These are phyloP conservation scores for Pogonophryne albipinna DNA, from an alignment of 2,797 vertebrate genomes.

Conservation along the genomic window DNA sequence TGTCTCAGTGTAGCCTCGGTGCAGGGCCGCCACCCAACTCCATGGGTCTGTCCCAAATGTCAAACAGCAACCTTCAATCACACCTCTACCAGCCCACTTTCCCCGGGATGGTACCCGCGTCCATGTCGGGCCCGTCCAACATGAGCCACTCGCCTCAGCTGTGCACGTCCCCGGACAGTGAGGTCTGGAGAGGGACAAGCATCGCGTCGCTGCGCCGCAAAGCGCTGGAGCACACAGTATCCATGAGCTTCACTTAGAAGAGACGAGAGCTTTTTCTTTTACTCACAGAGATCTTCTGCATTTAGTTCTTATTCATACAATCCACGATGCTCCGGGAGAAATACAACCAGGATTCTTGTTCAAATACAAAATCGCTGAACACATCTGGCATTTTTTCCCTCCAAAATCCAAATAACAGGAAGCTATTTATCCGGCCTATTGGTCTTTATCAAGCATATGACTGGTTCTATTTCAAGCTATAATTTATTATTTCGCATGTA, in stretches of 20 bases:
- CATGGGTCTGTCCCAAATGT: slow-evolving; percentile 95
- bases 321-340: slow-evolving; percentile 37
- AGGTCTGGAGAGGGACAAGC: slow-evolving; percentile 98
- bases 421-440: slow-evolving; percentile 27
- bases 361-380: slow-evolving; percentile 17
- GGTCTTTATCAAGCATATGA: slow-evolving; percentile 31
- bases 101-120: slow-evolving; percentile 93
- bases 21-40: slow-evolving; percentile 93
- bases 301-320: slow-evolving; percentile 43
- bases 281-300: slow-evolving; percentile 58
- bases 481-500: slow-evolving; percentile 71
- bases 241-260: slow-evolving; percentile 97
- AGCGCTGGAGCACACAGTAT: slow-evolving; percentile 99
- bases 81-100: slow-evolving; percentile 98
- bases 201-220: slow-evolving; percentile 97
- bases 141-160: slow-evolving; percentile 95
- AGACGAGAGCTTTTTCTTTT: slow-evolving; percentile 75
- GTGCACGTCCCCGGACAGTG: slow-evolving; percentile 97
- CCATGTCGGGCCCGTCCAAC: slow-evolving; percentile 92
- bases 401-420: slow-evolving; percentile 26
- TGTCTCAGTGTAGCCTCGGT: slow-evolving; percentile 96
- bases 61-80: slow-evolving; percentile 94
- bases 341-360: slow-evolving; percentile 55
- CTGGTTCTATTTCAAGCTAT: slow-evolving; percentile 51
- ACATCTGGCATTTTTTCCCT: slow-evolving; percentile 14